phyloP scores from a whole-genome alignment of 2,797 vertebrate genomes.

The Crocodylus rhombifer region DNA sequence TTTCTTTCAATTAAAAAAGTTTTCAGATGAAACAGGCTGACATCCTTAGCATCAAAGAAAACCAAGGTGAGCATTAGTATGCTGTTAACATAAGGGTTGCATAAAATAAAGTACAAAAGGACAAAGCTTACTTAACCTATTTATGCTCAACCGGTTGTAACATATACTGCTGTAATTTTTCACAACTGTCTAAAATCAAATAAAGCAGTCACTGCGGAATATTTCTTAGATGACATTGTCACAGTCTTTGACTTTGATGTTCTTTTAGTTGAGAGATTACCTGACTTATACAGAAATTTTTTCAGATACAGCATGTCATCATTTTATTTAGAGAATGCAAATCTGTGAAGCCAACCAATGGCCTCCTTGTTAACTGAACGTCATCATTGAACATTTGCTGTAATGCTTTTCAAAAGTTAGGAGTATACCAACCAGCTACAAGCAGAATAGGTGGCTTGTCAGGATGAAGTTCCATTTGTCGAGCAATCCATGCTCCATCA shows the following conservation, averaged over 20 bases:
- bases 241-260: rapidly evolving
- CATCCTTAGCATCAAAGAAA: neutral
- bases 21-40: neutral
- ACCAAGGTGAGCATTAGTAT: neutral
- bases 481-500: conserved; percentile 95
- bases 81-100: neutral
- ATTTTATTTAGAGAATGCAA: neutral
- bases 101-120: neutral
- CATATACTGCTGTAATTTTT: neutral
- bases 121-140: neutral
- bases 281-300: neutral
- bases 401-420: neutral
- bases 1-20: neutral
- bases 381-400: neutral
- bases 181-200: neutral
- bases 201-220: rapidly evolving
- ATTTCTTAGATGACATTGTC: neutral
- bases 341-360: neutral
- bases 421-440: conserved; percentile 88
- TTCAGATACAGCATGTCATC: neutral
- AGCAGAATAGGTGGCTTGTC: conserved; percentile 96
- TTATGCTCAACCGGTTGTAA: rapidly evolving
- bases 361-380: rapidly evolving
- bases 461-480: conserved; percentile 98
- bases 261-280: neutral